Conservation (phyloP, 2,888 invertebrate species). For the Erebia palarica region DNA sequence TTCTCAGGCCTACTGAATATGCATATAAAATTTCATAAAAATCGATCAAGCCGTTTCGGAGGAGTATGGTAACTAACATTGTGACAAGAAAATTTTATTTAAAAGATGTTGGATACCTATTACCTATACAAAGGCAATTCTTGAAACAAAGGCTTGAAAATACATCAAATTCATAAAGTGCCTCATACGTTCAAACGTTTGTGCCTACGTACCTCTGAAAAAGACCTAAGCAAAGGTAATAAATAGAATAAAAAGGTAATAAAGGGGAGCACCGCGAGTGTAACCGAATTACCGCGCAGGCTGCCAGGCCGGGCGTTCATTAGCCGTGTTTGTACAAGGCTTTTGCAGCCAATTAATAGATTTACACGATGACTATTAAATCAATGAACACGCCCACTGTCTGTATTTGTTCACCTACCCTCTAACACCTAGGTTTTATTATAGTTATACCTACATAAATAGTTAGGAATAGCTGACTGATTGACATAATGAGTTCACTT, state of each 20-base stretch:
- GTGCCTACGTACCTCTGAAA: constrained; percentile 4
- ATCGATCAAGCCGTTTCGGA: no score
- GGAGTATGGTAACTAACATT: no score
- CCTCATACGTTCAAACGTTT: neutral
- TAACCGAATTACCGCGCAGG: constrained; percentile 62
- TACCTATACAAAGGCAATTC: neutral
- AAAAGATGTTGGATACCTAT: no score
- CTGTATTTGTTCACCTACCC: constrained; percentile 54
- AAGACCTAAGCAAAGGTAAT: constrained; percentile 28
- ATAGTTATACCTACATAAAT: no score
- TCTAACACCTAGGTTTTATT: constrained; percentile 31
- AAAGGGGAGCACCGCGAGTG: constrained; percentile 54
- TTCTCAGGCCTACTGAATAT: no score
- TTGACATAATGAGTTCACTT: no score
- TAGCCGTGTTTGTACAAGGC: constrained; percentile 68
- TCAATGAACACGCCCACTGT: constrained; percentile 55
- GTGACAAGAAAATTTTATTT: no score
- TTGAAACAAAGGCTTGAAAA: neutral
- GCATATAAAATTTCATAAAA: no score
- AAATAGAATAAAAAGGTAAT: constrained; percentile 48
- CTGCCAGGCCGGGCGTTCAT: constrained; percentile 57
- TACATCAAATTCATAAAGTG: neutral
- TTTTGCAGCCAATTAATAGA: constrained; percentile 61
- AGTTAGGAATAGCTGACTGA: no score
- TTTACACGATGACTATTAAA: constrained; percentile 61